phyloP scores from a whole-genome alignment of 2,113 vertebrate genomes.

The Microcebus tavaratra region DNA sequence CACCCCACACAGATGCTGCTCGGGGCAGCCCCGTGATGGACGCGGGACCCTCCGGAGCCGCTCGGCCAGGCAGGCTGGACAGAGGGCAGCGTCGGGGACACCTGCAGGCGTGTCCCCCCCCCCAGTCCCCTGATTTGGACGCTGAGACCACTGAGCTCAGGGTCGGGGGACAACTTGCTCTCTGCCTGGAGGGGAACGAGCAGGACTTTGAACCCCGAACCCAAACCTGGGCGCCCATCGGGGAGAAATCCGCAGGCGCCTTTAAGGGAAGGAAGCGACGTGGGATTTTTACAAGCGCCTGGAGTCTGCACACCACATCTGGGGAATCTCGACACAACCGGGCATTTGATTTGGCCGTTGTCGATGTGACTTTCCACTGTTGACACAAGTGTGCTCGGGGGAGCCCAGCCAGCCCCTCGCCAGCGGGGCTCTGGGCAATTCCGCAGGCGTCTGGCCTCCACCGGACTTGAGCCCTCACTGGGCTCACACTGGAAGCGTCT shows the following conservation, averaged over 20 bases:
- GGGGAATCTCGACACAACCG: slow-evolving; percentile 60
- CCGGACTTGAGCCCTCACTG: slow-evolving; percentile 74
- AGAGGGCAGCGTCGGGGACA: rapidly evolving
- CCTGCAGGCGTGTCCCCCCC: rapidly evolving
- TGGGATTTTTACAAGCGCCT: rapidly evolving
- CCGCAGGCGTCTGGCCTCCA: slow-evolving; percentile 59
- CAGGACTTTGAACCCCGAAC: too few relatives aligned
- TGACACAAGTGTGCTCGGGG: slow-evolving; percentile 35
- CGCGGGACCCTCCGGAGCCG: rapidly evolving
- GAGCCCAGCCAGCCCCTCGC: slow-evolving; percentile 41
- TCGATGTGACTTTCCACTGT: not conserved
- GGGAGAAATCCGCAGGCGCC: not conserved
- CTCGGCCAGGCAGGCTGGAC: not conserved
- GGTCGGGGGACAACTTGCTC: not conserved
- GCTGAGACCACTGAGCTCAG: too few relatives aligned
- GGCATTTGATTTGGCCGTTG: slow-evolving; percentile 57
- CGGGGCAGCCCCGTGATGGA: not conserved
- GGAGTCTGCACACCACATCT: not conserved
- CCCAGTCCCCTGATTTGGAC: rapidly evolving
- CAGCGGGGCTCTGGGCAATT: slow-evolving; percentile 68
- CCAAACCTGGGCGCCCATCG: rapidly evolving
- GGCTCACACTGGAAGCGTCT: slow-evolving; percentile 49
- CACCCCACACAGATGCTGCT: rapidly evolving
- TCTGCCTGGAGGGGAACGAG: not conserved
- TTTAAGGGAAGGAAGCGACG: not conserved